Percentiles rank a stretch among this genome's conserved stretches.
These are phyloP conservation scores for Podocnemis expansa DNA, from an alignment of 2,113 vertebrate species.

Conservation along the genomic window DNA sequence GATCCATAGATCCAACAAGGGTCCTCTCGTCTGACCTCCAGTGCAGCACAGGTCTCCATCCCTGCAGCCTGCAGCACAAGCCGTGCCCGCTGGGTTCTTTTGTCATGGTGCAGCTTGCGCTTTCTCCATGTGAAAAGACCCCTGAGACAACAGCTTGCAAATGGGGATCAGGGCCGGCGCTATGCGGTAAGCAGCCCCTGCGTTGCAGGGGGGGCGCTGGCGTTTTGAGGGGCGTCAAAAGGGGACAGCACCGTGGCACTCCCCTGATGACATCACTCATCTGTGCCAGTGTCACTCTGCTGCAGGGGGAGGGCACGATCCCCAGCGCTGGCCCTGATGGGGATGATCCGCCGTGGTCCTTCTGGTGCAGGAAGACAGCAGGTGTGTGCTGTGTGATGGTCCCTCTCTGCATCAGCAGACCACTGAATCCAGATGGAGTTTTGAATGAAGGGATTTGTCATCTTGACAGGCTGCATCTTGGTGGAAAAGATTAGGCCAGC, in stretches of 20 bases:
- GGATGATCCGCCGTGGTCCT: too few relatives aligned
- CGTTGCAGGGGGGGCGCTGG: too few relatives aligned
- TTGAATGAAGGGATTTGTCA: neutral
- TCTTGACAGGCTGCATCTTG: neutral
- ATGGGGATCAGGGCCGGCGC: too few relatives aligned
- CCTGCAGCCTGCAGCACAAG: neutral
- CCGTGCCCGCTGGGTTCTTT: neutral
- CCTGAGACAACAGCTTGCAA: neutral
- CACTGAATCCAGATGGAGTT: neutral
- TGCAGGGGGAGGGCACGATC: too few relatives aligned
- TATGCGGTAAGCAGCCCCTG: too few relatives aligned
- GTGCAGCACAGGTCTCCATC: fast-evolving
- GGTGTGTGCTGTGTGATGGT: neutral
- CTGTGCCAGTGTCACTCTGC: too few relatives aligned
- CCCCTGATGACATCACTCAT: too few relatives aligned
- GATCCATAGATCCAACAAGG: neutral
- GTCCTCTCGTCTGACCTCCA: neutral
- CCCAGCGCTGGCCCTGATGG: too few relatives aligned
- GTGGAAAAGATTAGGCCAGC: neutral
- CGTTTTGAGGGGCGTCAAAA: too few relatives aligned
- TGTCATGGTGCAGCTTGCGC: neutral
- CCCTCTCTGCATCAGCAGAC: neutral
- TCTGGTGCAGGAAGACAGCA: too few relatives aligned
- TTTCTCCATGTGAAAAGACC: neutral
- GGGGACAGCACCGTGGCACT: too few relatives aligned